Evolutionary conservation across 2,113 vertebrate genomes (phyloP).

Genomic region (Oncorhynchus gorbuscha): DNA sequence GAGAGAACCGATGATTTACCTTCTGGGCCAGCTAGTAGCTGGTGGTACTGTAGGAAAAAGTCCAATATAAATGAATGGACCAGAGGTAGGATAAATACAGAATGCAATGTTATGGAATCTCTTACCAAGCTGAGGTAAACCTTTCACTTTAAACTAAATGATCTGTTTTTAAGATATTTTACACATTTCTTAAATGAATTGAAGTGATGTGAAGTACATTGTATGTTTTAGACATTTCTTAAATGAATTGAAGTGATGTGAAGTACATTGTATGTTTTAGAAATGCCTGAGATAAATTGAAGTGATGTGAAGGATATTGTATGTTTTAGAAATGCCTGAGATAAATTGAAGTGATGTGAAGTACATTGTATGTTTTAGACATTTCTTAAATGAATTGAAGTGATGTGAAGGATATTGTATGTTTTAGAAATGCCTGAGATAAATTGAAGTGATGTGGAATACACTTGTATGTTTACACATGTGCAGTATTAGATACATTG

Average conservation of each 20-base stretch:
- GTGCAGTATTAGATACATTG: too few species aligned
- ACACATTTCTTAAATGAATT: background rate
- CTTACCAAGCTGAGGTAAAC: background rate
- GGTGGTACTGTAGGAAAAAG: too few species aligned
- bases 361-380: background rate
- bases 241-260: background rate
- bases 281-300: background rate
- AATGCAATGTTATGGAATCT: background rate
- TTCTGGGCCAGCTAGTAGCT: background rate
- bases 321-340: too few species aligned
- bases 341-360: background rate
- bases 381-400: background rate
- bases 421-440: background rate
- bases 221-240: background rate
- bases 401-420: background rate
- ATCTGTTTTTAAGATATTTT: background rate
- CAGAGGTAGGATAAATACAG: background rate
- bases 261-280: background rate
- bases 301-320: background rate
- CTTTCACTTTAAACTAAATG: background rate
- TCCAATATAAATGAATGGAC: background rate
- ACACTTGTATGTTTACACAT: too few species aligned
- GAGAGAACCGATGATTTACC: background rate
- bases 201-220: background rate
- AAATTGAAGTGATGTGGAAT: too few species aligned